phyloP scores from a whole-genome alignment of 2,888 invertebrate species.

The Rotaria sp. region DNA sequence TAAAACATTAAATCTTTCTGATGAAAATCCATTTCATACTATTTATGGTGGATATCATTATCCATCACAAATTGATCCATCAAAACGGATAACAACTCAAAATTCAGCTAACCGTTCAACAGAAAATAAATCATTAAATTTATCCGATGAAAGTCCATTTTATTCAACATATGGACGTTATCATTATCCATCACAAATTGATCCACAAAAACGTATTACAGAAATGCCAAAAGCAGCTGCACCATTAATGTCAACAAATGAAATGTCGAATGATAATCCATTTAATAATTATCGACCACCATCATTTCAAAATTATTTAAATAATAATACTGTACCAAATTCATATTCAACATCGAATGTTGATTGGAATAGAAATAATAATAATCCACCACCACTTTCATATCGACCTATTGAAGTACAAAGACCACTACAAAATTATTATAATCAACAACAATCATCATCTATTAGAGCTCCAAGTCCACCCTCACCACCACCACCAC shows the following conservation, averaged over 20 bases:
- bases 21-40: background rate
- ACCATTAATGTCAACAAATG: background rate
- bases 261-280: background rate
- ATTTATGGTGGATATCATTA: conserved; percentile 13
- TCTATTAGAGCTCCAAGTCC: background rate
- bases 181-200: conserved; percentile 29
- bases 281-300: background rate
- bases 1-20: conserved; percentile 19
- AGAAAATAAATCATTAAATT: conserved; percentile 13
- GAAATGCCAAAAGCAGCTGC: background rate
- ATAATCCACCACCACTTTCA: background rate
- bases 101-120: background rate
- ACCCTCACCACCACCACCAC: background rate
- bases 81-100: background rate
- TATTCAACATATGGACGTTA: conserved; percentile 5
- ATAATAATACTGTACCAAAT: background rate
- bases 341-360: background rate
- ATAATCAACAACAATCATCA: background rate
- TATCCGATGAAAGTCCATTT: conserved; percentile 17
- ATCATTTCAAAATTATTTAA: background rate
- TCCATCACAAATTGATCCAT: conserved; percentile 13
- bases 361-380: conserved; percentile 12
- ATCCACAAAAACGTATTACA: background rate
- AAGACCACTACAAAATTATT: background rate
- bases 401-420: background rate